These are phyloP conservation scores for Carollia perspicillata DNA, from an alignment of 2,113 vertebrate species.

Conservation along the genomic window DNA sequence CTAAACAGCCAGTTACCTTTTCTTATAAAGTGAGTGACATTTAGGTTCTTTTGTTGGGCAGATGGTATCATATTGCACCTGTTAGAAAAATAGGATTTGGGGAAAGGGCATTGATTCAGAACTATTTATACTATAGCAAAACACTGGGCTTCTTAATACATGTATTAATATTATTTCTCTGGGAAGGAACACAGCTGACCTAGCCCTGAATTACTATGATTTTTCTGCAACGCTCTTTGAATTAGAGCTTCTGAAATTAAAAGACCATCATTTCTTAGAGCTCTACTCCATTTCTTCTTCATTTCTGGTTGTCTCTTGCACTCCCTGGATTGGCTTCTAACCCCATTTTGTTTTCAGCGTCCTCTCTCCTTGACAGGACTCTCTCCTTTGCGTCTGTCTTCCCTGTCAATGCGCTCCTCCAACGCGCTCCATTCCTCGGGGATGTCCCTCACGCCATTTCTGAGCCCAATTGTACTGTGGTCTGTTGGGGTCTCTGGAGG, in stretches of 20 bases:
- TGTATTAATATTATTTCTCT: not conserved
- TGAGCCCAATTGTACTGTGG: not conserved
- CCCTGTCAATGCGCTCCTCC: not conserved
- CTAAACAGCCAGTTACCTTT: conserved; percentile 43
- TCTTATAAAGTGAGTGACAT: conserved; percentile 63
- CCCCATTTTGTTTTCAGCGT: not conserved
- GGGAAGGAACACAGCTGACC: not conserved
- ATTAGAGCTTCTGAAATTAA: not conserved
- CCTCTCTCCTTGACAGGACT: not conserved
- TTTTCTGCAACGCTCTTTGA: not conserved
- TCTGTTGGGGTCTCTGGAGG: not conserved
- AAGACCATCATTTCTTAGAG: conserved; percentile 18
- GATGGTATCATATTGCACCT: conserved; percentile 67
- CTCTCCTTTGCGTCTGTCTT: not conserved
- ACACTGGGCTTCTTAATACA: conserved; percentile 46
- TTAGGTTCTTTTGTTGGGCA: conserved; percentile 65
- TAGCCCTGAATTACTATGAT: not conserved
- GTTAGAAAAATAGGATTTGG: conserved; percentile 62
- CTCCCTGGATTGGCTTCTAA: not conserved
- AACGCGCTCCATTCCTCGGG: not conserved
- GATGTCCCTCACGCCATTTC: not conserved
- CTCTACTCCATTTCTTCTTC: not conserved
- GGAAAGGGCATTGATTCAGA: conserved; percentile 65
- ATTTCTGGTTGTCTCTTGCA: not conserved
- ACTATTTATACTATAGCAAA: conserved; percentile 66